phyloP scores from a whole-genome alignment of 2,888 invertebrate species.

The Drosophila silvestris region DNA sequence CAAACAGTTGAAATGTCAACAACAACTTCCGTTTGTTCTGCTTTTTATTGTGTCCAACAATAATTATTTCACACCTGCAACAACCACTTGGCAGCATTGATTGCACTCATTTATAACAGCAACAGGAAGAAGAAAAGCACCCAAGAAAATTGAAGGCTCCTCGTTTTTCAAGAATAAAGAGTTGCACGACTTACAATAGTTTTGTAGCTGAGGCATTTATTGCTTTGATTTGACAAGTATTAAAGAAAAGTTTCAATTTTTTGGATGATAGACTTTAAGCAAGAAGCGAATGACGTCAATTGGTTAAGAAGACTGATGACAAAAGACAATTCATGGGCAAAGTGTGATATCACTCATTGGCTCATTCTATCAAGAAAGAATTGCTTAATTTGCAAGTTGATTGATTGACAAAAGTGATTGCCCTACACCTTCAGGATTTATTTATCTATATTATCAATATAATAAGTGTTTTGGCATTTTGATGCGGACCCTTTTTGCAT shows the following conservation, averaged over 20 bases:
- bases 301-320: not conserved
- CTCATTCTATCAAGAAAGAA: not conserved
- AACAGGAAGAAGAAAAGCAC: conserved; percentile 4
- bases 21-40: conserved; percentile 9
- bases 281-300: conserved; percentile 22
- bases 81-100: conserved; percentile 2
- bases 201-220: not conserved
- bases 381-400: not conserved
- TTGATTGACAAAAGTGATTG: not conserved
- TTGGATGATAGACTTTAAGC: not conserved
- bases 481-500: too few relatives aligned
- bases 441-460: not conserved
- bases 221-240: not conserved
- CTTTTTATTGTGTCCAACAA: conserved; percentile 25
- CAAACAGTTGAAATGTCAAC: not conserved
- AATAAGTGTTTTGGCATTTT: not conserved
- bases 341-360: conserved; percentile 31
- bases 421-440: not conserved
- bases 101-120: conserved; percentile 1
- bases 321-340: not conserved
- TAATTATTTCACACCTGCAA: conserved; percentile 34
- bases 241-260: not conserved
- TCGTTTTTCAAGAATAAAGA: not conserved
- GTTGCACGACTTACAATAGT: not conserved
- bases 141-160: not conserved